Conservation (phyloP, 2,797 vertebrate species). For the Amniataba percoides region DNA sequence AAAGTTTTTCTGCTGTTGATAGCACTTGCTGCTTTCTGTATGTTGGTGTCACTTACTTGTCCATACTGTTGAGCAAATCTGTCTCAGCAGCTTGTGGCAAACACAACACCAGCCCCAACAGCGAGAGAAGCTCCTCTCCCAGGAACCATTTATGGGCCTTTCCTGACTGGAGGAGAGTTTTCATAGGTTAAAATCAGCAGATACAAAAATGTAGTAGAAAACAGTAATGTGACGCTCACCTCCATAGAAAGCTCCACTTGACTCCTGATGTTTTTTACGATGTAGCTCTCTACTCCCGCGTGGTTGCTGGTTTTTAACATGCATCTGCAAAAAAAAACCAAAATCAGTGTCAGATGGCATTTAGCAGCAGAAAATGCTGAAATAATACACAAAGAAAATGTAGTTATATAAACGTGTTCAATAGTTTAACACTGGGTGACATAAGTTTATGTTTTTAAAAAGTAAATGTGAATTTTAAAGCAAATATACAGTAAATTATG, state of each 20-base stretch:
- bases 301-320: conserved; percentile 94
- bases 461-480: background rate
- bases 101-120: conserved; percentile 87
- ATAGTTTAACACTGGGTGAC: background rate
- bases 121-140: conserved; percentile 84
- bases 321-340: conserved; percentile 84
- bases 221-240: conserved; percentile 81
- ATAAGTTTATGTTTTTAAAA: background rate
- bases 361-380: background rate
- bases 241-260: conserved; percentile 89
- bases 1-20: background rate
- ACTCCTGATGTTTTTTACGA: conserved; percentile 94
- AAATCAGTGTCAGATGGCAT: background rate
- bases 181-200: conserved; percentile 13
- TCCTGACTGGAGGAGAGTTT: conserved; percentile 76
- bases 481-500: background rate
- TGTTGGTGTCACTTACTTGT: conserved; percentile 85
- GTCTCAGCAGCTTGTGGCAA: conserved; percentile 91
- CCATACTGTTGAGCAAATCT: conserved; percentile 90
- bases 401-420: background rate
- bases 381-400: background rate
- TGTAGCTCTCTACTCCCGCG: conserved; percentile 90
- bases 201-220: background rate
- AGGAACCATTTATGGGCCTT: conserved; percentile 87
- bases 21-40: background rate